A percentile compares a stretch with the other conserved stretches of the same genome.
Evolutionary conservation across 2,888 invertebrate genomes (phyloP).

Genomic region (Oxystoma pomonae): DNA sequence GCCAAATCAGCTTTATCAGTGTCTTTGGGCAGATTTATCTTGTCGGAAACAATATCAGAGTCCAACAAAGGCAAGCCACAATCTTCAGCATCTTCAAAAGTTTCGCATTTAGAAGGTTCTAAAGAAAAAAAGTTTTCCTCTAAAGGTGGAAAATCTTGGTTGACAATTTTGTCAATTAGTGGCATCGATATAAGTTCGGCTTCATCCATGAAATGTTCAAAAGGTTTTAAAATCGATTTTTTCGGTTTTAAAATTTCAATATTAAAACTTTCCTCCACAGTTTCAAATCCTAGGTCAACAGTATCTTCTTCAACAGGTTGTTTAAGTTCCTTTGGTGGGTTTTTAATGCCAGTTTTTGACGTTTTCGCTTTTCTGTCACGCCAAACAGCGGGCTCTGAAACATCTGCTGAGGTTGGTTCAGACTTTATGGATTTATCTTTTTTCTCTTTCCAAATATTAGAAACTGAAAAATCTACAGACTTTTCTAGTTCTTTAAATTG

Average conservation of each 20-base stretch:
- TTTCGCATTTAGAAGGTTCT: constrained; percentile 30
- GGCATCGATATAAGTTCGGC: not conserved
- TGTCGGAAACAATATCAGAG: constrained; percentile 12
- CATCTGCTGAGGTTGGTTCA: no score
- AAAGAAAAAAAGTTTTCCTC: constrained; percentile 35
- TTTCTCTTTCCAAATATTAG: not conserved
- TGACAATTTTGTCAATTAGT: constrained; percentile 16
- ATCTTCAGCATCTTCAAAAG: constrained; percentile 35
- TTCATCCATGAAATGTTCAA: constrained; percentile 1
- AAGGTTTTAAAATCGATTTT: not conserved
- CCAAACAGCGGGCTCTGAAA: not conserved
- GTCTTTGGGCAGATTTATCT: constrained; percentile 9
- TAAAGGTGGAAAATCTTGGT: constrained; percentile 29
- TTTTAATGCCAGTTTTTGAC: not conserved
- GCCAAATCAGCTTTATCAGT: constrained; percentile 13
- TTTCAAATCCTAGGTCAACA: not conserved
- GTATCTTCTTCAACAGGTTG: not conserved
- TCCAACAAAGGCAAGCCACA: constrained; percentile 22
- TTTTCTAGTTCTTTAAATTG: not conserved
- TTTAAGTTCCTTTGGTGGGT: not conserved
- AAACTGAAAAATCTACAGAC: not conserved
- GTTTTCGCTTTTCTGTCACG: not conserved
- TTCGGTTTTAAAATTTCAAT: constrained; percentile 11
- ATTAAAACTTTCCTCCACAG: not conserved
- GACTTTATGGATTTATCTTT: not conserved